A percentile compares a stretch with the other conserved stretches of the same genome.
Evolutionary conservation across 1,140 invertebrate species (phyloP).

Genomic region (Elysia chlorotica): DNA sequence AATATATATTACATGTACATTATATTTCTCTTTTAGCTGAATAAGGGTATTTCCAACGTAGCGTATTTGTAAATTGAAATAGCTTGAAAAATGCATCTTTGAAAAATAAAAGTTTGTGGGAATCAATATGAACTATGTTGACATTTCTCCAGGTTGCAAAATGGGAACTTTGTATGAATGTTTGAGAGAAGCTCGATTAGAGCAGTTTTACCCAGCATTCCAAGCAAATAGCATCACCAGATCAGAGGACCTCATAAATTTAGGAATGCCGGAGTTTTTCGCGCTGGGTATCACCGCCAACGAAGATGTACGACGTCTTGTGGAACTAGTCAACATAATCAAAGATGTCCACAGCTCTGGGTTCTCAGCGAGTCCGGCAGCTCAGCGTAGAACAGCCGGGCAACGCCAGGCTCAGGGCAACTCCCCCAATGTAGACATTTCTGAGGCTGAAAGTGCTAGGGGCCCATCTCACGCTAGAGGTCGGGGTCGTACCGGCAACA

Average conservation of each 20-base stretch:
- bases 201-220: slow-evolving; percentile 54
- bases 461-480: neutral
- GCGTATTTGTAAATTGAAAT: too few species aligned
- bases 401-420: neutral
- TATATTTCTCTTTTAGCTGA: neutral
- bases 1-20: neutral
- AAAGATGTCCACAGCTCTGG: slow-evolving; percentile 46
- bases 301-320: slow-evolving; percentile 50
- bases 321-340: slow-evolving; percentile 55
- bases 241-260: slow-evolving; percentile 46
- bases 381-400: slow-evolving; percentile 12
- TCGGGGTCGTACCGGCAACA: neutral
- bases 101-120: too few species aligned
- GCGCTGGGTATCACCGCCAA: slow-evolving; percentile 46
- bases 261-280: slow-evolving; percentile 49
- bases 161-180: slow-evolving; percentile 59
- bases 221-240: slow-evolving; percentile 53
- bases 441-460: neutral
- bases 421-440: neutral
- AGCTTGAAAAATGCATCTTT: too few species aligned
- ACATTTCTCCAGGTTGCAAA: slow-evolving; percentile 2
- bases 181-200: slow-evolving; percentile 51
- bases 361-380: slow-evolving; percentile 11
- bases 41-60: too few species aligned
- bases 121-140: too few species aligned